A percentile compares a stretch with the other conserved stretches of the same genome.
Evolutionary conservation across 2,888 invertebrate species (phyloP).

Genomic region (Melolontha melolontha): DNA sequence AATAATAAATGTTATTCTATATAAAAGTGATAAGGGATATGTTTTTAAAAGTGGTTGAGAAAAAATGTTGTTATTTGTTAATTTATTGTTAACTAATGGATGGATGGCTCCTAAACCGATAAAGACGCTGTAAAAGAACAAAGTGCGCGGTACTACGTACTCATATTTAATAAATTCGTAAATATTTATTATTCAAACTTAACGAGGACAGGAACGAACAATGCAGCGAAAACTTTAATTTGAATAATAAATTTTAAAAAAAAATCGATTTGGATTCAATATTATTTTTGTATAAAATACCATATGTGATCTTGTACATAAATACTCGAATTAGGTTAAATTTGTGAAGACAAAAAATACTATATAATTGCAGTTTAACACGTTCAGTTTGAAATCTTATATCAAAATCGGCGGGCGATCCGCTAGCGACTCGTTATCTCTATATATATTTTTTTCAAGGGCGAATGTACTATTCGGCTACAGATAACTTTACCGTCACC

Average conservation of each 20-base stretch:
- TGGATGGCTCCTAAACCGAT: not conserved
- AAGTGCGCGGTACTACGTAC: not conserved
- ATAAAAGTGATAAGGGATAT: constrained; percentile 38
- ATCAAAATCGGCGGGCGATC: not conserved
- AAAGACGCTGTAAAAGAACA: constrained; percentile 15
- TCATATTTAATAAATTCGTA: constrained; percentile 11
- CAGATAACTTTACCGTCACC: too few relatives aligned
- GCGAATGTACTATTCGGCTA: too few relatives aligned
- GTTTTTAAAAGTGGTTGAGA: constrained; percentile 35
- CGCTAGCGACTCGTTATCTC: too few relatives aligned
- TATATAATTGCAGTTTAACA: not conserved
- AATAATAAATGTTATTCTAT: constrained; percentile 35
- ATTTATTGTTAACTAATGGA: constrained; percentile 41
- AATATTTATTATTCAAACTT: not conserved
- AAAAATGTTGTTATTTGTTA: constrained; percentile 41
- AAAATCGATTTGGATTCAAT: constrained; percentile 33
- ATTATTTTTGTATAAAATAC: constrained; percentile 45
- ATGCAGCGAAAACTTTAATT: constrained; percentile 4
- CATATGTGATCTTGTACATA: constrained; percentile 44
- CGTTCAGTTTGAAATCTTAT: not conserved
- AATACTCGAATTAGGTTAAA: constrained; percentile 35
- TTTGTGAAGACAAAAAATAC: constrained; percentile 22
- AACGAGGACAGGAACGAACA: not conserved
- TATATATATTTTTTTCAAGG: too few relatives aligned
- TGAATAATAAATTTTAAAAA: constrained; percentile 28